Evolutionary conservation across 2,113 vertebrate genomes (phyloP).

Genomic region (Protobothrops mucrosquamatus): DNA sequence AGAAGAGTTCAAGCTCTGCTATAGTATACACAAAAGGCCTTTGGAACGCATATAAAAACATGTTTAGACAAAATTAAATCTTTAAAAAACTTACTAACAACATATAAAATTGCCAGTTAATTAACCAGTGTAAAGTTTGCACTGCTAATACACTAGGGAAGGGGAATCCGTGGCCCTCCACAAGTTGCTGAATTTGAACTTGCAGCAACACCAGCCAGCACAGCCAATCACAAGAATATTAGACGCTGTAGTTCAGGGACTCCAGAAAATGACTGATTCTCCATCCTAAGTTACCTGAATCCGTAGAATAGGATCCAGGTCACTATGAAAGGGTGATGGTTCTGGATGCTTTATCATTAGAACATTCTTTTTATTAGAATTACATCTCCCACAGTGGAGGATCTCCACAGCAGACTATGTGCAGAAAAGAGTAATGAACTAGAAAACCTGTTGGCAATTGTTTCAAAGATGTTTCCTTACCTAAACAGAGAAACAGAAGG

Average conservation of each 20-base stretch:
- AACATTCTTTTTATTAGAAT: background rate
- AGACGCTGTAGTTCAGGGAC: background rate
- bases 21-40: conserved; percentile 40
- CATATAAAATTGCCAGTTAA: conserved; percentile 37
- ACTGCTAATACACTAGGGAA: background rate
- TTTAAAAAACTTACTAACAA: conserved; percentile 13
- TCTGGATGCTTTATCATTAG: background rate
- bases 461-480: background rate
- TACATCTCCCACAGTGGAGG: background rate
- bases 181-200: background rate
- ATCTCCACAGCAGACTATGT: background rate
- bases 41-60: conserved; percentile 38
- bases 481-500: background rate
- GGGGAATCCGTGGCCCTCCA: background rate
- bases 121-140: background rate
- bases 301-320: background rate
- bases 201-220: background rate
- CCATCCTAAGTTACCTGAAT: background rate
- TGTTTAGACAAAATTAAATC: conserved; percentile 36
- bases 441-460: background rate
- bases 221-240: background rate
- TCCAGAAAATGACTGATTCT: background rate
- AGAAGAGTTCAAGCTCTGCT: conserved; percentile 44
- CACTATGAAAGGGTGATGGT: background rate
- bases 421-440: background rate